Conservation (phyloP, 2,797 vertebrate genomes). For the Champsocephalus esox region DNA sequence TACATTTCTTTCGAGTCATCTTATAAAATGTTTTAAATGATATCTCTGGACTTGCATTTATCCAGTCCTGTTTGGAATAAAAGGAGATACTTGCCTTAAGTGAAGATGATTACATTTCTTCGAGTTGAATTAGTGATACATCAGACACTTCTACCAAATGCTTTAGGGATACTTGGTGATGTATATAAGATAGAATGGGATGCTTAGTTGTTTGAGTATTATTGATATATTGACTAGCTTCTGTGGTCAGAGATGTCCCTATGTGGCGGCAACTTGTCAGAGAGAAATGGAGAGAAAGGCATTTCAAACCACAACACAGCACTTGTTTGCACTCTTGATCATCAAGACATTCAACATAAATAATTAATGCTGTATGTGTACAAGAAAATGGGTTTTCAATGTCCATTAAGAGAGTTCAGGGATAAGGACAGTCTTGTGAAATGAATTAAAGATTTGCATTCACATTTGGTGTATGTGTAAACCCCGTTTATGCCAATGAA, state of each 20-base stretch:
- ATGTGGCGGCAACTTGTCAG: neutral
- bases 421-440: neutral
- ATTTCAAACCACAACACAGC: conserved; percentile 11
- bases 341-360: neutral
- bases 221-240: neutral
- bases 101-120: neutral
- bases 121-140: no score
- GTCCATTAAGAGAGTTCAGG: neutral
- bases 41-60: neutral
- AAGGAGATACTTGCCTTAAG: neutral
- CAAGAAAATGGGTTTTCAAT: neutral
- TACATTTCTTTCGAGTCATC: neutral
- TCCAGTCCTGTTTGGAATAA: neutral
- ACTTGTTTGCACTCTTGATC: neutral
- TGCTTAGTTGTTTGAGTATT: no score
- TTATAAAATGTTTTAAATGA: neutral
- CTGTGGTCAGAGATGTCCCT: neutral
- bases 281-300: neutral
- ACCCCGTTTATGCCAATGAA: neutral
- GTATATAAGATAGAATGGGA: neutral
- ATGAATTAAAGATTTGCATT: neutral
- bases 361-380: neutral
- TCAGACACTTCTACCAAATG: neutral
- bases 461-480: neutral
- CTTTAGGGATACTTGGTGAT: neutral